These are phyloP conservation scores for Prionace glauca DNA, from an alignment of 2,797 vertebrate genomes.

Conservation along the genomic window DNA sequence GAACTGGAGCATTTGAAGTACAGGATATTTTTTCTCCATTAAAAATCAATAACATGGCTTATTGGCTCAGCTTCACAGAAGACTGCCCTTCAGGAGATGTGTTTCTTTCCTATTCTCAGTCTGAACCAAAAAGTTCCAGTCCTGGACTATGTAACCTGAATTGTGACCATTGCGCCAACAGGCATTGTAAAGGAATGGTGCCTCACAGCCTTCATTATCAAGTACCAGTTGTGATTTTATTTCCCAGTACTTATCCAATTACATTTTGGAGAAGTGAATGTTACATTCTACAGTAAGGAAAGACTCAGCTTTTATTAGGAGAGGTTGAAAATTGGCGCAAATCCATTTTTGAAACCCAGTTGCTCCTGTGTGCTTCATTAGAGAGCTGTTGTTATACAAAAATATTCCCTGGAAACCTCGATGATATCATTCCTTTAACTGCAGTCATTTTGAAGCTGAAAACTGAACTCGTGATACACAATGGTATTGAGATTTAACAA, in stretches of 20 bases:
- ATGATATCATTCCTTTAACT: not conserved
- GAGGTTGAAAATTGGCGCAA: not conserved
- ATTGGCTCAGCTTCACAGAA: not conserved
- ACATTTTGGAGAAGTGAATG: not conserved
- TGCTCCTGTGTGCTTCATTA: not conserved
- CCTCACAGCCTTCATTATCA: not conserved
- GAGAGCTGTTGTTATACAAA: not conserved
- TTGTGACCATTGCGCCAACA: not conserved
- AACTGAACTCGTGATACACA: not conserved
- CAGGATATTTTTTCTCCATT: not conserved
- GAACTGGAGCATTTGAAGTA: not conserved
- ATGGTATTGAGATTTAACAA: not conserved
- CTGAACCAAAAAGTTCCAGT: not conserved
- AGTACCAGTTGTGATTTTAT: not conserved
- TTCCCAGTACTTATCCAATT: not conserved
- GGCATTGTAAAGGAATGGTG: not conserved
- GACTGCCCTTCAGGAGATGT: not conserved
- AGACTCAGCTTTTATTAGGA: not conserved
- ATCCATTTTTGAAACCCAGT: not conserved
- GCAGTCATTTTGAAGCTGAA: not conserved
- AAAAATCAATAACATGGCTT: not conserved
- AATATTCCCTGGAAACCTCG: not conserved
- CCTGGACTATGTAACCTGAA: too few relatives aligned
- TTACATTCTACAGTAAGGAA: not conserved
- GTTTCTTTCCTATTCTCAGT: not conserved